Evolutionary conservation across 2,888 invertebrate genomes (phyloP).

Genomic region (Leucozona laternaria): DNA sequence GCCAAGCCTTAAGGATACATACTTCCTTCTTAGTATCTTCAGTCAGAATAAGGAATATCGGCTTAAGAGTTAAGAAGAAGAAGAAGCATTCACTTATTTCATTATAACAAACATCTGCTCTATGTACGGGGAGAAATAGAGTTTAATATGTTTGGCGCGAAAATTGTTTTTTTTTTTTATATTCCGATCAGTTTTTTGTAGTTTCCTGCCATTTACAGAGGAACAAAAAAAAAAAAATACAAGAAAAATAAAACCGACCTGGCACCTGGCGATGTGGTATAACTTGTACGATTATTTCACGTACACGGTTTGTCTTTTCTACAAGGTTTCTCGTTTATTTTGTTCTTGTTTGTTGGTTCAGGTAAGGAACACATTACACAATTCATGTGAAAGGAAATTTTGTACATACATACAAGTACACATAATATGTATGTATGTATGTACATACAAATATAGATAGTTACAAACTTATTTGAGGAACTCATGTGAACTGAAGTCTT

Average conservation of each 20-base stretch:
- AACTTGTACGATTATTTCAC: conserved; percentile 63
- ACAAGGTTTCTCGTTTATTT: background rate
- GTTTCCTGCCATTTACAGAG: conserved; percentile 48
- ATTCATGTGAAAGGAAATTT: conserved; percentile 42
- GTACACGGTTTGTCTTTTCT: conserved; percentile 11
- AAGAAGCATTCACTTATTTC: too few relatives aligned
- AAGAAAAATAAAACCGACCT: conserved; percentile 37
- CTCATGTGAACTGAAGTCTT: conserved; percentile 66
- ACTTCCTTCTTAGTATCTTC: conserved; percentile 37
- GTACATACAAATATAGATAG: background rate
- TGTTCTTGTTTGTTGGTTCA: background rate
- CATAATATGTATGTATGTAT: too few relatives aligned
- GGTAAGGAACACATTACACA: conserved; percentile 22
- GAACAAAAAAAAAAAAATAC: background rate
- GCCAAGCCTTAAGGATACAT: conserved; percentile 12
- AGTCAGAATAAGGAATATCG: conserved; percentile 44
- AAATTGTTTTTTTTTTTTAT: conserved; percentile 32
- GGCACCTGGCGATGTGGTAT: conserved; percentile 68
- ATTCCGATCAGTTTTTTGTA: conserved; percentile 21
- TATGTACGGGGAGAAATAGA: conserved; percentile 39
- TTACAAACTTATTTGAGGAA: conserved; percentile 37
- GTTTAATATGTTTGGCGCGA: conserved; percentile 67
- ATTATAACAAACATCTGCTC: conserved; percentile 66
- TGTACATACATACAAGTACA: too few relatives aligned
- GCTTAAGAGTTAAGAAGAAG: conserved; percentile 30